Conservation (phyloP, 1,140 invertebrate genomes). For the Atta texana region DNA sequence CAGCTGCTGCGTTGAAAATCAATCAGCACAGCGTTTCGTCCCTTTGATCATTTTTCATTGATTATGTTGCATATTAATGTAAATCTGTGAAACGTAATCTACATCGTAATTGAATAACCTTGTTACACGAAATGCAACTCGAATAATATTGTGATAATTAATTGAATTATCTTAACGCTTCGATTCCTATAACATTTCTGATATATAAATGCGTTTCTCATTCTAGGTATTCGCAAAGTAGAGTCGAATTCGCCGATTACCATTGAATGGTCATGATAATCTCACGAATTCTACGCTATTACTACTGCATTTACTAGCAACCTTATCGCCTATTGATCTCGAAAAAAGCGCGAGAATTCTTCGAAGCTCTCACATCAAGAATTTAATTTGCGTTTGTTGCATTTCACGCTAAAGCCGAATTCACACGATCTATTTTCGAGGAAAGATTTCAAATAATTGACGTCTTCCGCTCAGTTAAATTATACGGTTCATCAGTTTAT, state of each 20-base stretch:
- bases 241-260: constrained; percentile 30
- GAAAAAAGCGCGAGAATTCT: background rate
- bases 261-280: constrained; percentile 24
- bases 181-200: background rate
- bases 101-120: background rate
- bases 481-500: background rate
- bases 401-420: constrained; percentile 26
- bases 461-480: background rate
- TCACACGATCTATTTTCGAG: background rate
- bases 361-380: background rate
- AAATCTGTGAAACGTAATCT: background rate
- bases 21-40: background rate
- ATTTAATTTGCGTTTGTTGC: background rate
- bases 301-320: background rate
- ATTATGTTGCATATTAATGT: background rate
- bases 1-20: background rate
- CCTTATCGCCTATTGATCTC: background rate
- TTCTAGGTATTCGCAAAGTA: no score
- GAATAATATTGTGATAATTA: constrained; percentile 17
- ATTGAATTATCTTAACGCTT: constrained; percentile 47
- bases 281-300: constrained; percentile 8
- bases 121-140: no score
- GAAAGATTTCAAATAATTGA: background rate
- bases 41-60: background rate
- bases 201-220: constrained; percentile 13